Base-by-base conservation (phyloP, 2,113 vertebrate species). In the Pandion haliaetus region DNA sequence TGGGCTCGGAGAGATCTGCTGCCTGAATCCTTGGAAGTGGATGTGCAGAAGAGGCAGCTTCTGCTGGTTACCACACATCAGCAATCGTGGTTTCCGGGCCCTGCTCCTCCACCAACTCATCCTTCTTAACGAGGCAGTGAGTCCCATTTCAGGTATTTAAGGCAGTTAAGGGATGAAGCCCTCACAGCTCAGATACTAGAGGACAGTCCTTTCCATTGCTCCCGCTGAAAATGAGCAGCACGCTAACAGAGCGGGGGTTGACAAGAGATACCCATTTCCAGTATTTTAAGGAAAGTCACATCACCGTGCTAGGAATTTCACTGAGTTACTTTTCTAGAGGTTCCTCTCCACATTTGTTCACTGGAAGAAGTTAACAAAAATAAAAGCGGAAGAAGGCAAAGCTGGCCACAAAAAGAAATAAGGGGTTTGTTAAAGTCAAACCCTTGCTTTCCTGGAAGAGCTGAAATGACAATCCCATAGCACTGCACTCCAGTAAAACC, bases 221-320 rank as follows among this genome's bases (percentile, higher is more conserved):
- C 38, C 44, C 34, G 8, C 29, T 38, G 61, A 8, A 32, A 18
- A 4, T 0, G 6, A 49, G 55, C 65, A 14, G 49, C 59, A 52
- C 9, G 2, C 6, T n/a, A 79, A 42, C 18, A 12, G 25, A 44
- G 36, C 1, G 0, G 24, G 23, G 16, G 8, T 5, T 67, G 70
- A 65, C 17, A 9, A 13, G 50, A 36, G 31, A 47, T 23, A 17
- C 38, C 38, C 57, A 5, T 8, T 45, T 36, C 38, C 44, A 23
- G 0, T 2, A 4, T 17, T 29, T 55, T 0, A 26, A 79, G 29
- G 8, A 2, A 78, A 77, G 40, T 10, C 81, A 2, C 44, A 36
- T 17, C 31, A 0, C 54, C 1, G 2, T 2, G 26, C 9, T 4
- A 15, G 34, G 55, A 42, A 29, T 49, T 57, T 18, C 62, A 45